A percentile compares a stretch with the other conserved stretches of the same genome.
phyloP scores from a whole-genome alignment of 2,888 invertebrate genomes.

The Schrankia costaestrigalis region DNA sequence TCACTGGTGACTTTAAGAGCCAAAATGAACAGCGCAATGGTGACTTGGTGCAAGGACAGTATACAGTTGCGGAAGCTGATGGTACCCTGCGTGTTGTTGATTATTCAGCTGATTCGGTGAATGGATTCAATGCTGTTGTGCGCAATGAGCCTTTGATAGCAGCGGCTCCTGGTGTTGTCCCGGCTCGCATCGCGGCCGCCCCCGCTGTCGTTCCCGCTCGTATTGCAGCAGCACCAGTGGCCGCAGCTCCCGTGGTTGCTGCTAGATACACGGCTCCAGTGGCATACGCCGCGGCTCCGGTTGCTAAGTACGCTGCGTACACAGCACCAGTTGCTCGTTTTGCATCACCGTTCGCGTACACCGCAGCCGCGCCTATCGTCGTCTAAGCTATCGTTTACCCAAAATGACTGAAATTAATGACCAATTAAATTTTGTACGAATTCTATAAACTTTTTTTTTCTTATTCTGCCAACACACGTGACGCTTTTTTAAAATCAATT shows the following conservation, averaged over 20 bases:
- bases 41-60: conserved; percentile 74
- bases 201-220: conserved; percentile 49
- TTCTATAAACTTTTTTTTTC: background rate
- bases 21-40: conserved; percentile 77
- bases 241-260: conserved; percentile 55
- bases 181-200: conserved; percentile 65
- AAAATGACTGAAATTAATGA: conserved; percentile 50
- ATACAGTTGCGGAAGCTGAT: conserved; percentile 67
- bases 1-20: conserved; percentile 72
- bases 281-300: conserved; percentile 32
- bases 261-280: conserved; percentile 40
- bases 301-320: conserved; percentile 35
- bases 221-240: conserved; percentile 43
- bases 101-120: conserved; percentile 64
- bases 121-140: conserved; percentile 70
- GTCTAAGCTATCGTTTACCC: conserved; percentile 36
- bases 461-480: background rate
- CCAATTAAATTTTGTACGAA: conserved; percentile 48
- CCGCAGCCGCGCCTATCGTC: conserved; percentile 50
- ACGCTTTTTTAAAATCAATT: too few relatives aligned
- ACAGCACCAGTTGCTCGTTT: conserved; percentile 44
- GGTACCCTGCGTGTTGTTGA: conserved; percentile 66
- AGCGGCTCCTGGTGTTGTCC: conserved; percentile 55
- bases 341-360: conserved; percentile 43
- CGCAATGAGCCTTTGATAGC: conserved; percentile 65